A percentile compares a stretch with the other conserved stretches of the same genome.
Evolutionary conservation across 1,140 invertebrate genomes (phyloP).

Genomic region (Agraylea sexmaculata): DNA sequence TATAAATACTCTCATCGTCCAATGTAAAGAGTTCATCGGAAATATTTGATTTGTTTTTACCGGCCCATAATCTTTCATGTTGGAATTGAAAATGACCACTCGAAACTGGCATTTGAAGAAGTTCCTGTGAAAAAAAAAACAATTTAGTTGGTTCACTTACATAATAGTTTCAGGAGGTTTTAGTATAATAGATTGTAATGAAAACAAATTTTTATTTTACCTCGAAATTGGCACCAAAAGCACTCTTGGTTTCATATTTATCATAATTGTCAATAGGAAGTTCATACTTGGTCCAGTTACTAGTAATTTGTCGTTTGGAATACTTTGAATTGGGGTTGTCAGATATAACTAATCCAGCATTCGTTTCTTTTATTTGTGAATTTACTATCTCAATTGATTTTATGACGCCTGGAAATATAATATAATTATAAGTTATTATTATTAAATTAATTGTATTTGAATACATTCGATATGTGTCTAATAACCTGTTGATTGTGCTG

Average conservation of each 20-base stretch:
- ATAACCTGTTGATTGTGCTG: too few species aligned
- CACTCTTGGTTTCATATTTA: conserved; percentile 27
- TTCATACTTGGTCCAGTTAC: conserved; percentile 38
- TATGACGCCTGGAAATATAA: too few species aligned
- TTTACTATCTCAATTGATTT: too few species aligned
- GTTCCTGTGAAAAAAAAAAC: conserved; percentile 25
- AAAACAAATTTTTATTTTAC: conserved; percentile 19
- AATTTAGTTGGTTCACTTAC: conserved; percentile 1
- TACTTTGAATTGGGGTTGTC: conserved; percentile 34
- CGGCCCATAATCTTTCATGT: conserved; percentile 39
- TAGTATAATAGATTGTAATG: background rate
- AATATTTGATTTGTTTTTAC: conserved; percentile 24
- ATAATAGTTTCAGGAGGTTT: background rate
- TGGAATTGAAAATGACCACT: conserved; percentile 40
- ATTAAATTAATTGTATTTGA: too few species aligned
- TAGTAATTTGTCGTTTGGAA: conserved; percentile 37
- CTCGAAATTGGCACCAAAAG: conserved; percentile 36
- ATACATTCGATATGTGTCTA: too few species aligned
- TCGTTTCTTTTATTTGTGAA: conserved; percentile 33
- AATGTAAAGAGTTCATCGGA: conserved; percentile 38
- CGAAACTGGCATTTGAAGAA: conserved; percentile 30
- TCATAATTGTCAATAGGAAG: conserved; percentile 35
- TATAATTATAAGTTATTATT: too few species aligned
- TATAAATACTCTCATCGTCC: conserved; percentile 29
- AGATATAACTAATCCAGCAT: conserved; percentile 36